Conservation (phyloP, 2,888 invertebrate genomes). For the Allolobophora icterica region DNA sequence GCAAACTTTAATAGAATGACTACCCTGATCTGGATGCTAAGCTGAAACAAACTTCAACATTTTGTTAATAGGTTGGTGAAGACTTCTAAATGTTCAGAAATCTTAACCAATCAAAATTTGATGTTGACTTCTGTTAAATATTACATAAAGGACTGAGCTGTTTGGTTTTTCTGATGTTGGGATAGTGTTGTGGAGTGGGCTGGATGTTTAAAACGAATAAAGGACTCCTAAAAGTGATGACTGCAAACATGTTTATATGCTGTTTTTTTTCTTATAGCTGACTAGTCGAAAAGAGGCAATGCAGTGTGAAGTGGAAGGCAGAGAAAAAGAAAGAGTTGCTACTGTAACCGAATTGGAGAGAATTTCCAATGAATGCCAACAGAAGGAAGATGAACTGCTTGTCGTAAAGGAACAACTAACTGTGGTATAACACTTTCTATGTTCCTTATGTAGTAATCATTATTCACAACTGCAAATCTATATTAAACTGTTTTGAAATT, state of each 20-base stretch:
- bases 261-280: not conserved
- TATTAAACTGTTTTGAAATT: no score
- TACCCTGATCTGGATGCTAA: not conserved
- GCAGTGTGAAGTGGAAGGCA: not conserved
- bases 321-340: not conserved
- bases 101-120: not conserved
- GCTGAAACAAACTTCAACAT: not conserved
- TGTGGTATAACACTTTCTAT: not conserved
- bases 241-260: not conserved
- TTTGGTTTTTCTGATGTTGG: not conserved
- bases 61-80: not conserved
- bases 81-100: not conserved
- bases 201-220: not conserved
- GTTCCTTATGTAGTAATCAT: not conserved
- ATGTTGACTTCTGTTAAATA: not conserved
- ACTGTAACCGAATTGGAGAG: not conserved
- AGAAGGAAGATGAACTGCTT: conserved; percentile 8
- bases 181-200: not conserved
- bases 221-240: not conserved
- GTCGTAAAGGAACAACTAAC: not conserved
- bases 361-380: not conserved
- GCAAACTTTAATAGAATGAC: not conserved
- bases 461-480: not conserved
- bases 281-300: not conserved
- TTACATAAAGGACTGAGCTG: not conserved